Conservation (phyloP, 2,888 invertebrate species). For the Amphipyra tragopoginis region DNA sequence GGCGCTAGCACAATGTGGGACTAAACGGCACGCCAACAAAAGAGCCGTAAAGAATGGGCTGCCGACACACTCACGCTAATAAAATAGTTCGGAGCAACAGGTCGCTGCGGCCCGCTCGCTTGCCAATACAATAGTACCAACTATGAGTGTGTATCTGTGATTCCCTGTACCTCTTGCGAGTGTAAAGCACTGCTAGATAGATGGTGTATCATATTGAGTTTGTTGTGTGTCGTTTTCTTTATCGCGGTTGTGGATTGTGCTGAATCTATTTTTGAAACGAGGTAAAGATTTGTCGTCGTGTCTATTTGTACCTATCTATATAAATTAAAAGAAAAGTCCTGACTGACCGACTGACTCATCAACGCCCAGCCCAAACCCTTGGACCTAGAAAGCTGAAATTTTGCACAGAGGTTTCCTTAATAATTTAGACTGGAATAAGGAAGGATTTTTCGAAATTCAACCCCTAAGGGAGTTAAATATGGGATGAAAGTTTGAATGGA, state of each 20-base stretch:
- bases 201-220: slow-evolving; percentile 49
- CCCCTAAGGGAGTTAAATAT: too few species aligned
- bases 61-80: slow-evolving; percentile 87
- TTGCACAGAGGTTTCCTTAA: too few species aligned
- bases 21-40: slow-evolving; percentile 86
- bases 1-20: slow-evolving; percentile 78
- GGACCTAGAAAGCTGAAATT: too few species aligned
- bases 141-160: slow-evolving; percentile 71
- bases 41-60: slow-evolving; percentile 88
- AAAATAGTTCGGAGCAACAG: slow-evolving; percentile 89
- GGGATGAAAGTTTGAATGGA: too few species aligned
- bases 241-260: slow-evolving; percentile 12
- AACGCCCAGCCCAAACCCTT: too few species aligned
- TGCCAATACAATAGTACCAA: slow-evolving; percentile 79
- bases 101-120: slow-evolving; percentile 74
- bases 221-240: slow-evolving; percentile 36
- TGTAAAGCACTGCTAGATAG: slow-evolving; percentile 39
- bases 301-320: slow-evolving; percentile 38
- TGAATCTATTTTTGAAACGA: slow-evolving; percentile 30
- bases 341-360: too few species aligned
- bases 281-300: slow-evolving; percentile 20
- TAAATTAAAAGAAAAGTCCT: too few species aligned
- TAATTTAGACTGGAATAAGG: too few species aligned
- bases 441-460: too few species aligned
- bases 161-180: slow-evolving; percentile 64